These are phyloP conservation scores for Centropus unirufus DNA, from an alignment of 2,113 vertebrate species.

Conservation along the genomic window DNA sequence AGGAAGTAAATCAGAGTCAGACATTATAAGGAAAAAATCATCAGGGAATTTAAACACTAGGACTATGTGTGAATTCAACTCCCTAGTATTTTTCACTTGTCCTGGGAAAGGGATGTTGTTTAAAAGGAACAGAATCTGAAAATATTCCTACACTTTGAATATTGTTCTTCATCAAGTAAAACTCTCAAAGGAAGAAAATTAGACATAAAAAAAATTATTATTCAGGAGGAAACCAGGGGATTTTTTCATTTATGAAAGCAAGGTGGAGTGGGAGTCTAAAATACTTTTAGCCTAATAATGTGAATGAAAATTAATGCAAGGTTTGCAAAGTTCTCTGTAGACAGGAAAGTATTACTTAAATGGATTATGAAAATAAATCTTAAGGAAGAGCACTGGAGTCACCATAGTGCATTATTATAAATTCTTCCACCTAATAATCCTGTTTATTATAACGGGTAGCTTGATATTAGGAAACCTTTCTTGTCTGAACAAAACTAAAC, in stretches of 20 bases:
- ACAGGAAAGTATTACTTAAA: neutral
- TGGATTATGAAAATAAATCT: neutral
- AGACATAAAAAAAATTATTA: neutral
- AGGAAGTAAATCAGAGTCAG: slow-evolving; percentile 20
- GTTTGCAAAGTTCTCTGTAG: neutral
- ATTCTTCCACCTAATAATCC: neutral
- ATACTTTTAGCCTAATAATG: neutral
- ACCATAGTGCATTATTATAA: neutral
- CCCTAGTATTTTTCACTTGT: neutral
- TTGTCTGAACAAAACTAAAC: neutral
- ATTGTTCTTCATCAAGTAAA: slow-evolving; percentile 36
- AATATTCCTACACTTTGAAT: neutral
- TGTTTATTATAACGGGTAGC: neutral
- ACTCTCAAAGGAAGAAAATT: slow-evolving; percentile 38
- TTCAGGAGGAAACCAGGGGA: neutral
- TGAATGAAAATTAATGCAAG: neutral
- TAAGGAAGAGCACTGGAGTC: neutral
- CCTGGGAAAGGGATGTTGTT: neutral
- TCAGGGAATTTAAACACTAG: neutral
- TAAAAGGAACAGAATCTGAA: neutral
- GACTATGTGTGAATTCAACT: neutral
- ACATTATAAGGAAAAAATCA: neutral
- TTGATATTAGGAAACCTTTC: neutral
- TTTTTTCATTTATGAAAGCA: neutral
- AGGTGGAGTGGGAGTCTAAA: neutral